Conservation (phyloP, 2,888 invertebrate species). For the Protula sp. region DNA sequence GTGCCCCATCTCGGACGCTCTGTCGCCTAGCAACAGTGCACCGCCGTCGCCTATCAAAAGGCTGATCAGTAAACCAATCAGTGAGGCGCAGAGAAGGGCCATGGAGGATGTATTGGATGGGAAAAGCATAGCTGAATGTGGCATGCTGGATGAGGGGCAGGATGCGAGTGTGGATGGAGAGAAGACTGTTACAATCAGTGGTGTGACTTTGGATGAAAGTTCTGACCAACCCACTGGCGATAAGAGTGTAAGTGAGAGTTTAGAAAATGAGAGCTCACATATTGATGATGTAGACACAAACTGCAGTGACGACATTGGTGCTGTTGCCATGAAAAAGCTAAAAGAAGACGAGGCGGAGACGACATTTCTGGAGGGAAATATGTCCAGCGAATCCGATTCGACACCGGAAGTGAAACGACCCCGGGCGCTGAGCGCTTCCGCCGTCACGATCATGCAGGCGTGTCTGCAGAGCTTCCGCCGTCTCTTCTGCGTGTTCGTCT, state of each 20-base stretch:
- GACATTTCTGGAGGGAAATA: too few species aligned
- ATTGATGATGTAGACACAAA: too few species aligned
- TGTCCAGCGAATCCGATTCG: too few species aligned
- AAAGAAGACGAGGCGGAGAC: too few species aligned
- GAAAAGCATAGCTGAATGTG: too few species aligned
- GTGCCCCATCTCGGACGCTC: conserved; percentile 20
- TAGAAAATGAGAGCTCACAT: not conserved
- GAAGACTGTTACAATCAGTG: not conserved
- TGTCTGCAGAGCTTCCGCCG: conserved; percentile 50
- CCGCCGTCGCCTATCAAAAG: not conserved
- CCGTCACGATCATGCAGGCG: conserved; percentile 46
- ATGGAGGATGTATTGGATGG: not conserved
- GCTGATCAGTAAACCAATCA: not conserved
- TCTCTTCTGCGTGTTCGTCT: conserved; percentile 45
- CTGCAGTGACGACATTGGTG: too few species aligned
- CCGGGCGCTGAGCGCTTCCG: too few species aligned
- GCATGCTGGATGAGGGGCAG: not conserved
- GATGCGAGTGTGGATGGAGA: not conserved
- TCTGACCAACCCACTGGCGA: not conserved
- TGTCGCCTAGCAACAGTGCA: not conserved
- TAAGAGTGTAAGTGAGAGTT: not conserved
- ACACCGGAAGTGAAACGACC: too few species aligned
- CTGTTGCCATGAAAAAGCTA: too few species aligned
- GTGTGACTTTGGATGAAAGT: not conserved
- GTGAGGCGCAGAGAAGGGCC: not conserved